phyloP scores from a whole-genome alignment of 2,797 vertebrate species.

The Schizothorax lantsangensis region DNA sequence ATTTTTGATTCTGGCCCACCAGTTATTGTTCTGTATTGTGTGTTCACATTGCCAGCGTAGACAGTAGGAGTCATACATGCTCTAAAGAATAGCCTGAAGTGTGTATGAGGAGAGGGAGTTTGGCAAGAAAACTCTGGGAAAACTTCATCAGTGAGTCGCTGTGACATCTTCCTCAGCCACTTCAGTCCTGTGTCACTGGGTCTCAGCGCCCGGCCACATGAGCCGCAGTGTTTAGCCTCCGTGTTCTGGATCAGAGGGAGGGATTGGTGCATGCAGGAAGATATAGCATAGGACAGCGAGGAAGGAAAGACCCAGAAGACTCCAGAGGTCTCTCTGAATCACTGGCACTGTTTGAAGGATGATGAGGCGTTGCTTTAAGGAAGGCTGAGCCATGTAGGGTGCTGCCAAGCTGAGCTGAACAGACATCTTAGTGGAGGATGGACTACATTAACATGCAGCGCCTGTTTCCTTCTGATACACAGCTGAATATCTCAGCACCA shows the following conservation, averaged over 20 bases:
- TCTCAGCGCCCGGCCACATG: conserved; percentile 12
- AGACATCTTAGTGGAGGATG: conserved; percentile 38
- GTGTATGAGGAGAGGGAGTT: conserved; percentile 19
- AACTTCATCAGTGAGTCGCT: conserved; percentile 43
- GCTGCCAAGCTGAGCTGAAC: conserved; percentile 37
- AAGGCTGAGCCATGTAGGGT: conserved; percentile 31
- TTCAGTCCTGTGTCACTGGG: conserved; percentile 43
- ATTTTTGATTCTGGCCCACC: neutral
- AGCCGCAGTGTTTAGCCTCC: neutral
- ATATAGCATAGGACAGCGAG: conserved; percentile 41
- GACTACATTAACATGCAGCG: conserved; percentile 34
- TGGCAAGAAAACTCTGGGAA: conserved; percentile 39
- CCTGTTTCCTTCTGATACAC: conserved; percentile 47
- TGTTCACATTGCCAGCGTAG: neutral
- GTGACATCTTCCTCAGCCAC: conserved; percentile 48
- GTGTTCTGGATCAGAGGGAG: conserved; percentile 3
- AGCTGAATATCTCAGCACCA: conserved; percentile 22
- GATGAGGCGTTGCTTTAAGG: conserved; percentile 42
- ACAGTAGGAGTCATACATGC: conserved; percentile 44
- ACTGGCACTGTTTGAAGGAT: conserved; percentile 48
- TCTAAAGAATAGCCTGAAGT: conserved; percentile 29
- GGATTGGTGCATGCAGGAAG: conserved; percentile 2
- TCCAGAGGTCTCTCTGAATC: conserved; percentile 52
- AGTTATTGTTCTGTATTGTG: neutral
- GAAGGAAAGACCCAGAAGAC: conserved; percentile 33